These are phyloP conservation scores for Otocyon megalotis DNA, from an alignment of 2,113 vertebrate genomes.

Conservation along the genomic window DNA sequence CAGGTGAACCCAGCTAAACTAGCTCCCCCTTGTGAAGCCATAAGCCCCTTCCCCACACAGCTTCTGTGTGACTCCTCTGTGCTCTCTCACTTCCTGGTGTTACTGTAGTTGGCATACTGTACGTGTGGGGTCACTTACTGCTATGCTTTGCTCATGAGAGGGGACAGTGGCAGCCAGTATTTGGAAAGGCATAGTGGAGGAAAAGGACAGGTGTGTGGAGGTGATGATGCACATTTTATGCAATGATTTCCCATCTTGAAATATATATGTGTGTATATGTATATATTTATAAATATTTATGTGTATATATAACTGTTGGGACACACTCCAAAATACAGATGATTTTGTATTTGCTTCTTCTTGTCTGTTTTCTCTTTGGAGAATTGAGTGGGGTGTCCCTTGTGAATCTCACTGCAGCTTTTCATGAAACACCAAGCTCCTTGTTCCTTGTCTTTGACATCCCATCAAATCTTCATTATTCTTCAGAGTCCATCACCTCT, in stretches of 20 bases:
- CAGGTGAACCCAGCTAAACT: background rate
- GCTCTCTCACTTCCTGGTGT: background rate
- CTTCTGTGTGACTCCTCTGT: background rate
- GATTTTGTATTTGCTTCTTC: background rate
- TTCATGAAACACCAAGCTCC: background rate
- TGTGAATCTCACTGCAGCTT: background rate
- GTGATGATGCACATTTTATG: background rate
- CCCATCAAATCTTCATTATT: background rate
- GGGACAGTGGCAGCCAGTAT: background rate
- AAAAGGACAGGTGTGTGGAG: background rate
- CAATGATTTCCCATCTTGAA: background rate
- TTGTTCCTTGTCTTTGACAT: background rate
- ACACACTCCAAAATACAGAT: background rate
- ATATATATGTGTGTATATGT: background rate
- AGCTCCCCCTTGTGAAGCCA: background rate
- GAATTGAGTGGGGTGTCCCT: background rate
- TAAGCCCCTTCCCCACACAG: background rate
- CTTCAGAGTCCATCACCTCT: background rate
- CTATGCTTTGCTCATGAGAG: background rate
- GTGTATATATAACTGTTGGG: background rate
- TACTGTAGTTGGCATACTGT: background rate
- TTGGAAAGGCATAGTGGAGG: background rate
- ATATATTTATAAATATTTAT: background rate
- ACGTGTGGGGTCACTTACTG: background rate
- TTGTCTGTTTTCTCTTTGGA: background rate